A percentile compares a stretch with the other conserved stretches of the same genome.
phyloP scores from a whole-genome alignment of 2,113 vertebrate species.

The Sinocyclocheilus rhinocerous region DNA sequence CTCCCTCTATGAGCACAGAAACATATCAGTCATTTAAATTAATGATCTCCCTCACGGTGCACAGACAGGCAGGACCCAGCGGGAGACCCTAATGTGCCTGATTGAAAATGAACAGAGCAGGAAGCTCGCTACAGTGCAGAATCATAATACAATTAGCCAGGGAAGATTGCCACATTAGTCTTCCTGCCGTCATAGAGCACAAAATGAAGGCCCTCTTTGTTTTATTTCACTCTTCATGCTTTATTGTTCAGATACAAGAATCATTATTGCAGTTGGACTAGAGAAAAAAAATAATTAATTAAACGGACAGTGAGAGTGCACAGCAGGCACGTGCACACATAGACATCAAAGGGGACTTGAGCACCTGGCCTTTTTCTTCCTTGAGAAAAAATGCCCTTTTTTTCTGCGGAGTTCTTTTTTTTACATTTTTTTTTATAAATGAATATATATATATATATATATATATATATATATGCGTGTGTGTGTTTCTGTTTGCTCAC shows the following conservation, averaged over 20 bases:
- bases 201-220: conserved; percentile 11
- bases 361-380: too few species aligned
- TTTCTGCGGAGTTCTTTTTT: too few species aligned
- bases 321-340: too few species aligned
- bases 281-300: not conserved
- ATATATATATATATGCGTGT: too few species aligned
- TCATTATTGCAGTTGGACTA: conserved; percentile 23
- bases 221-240: conserved; percentile 27
- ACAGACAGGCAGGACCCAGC: conserved; percentile 59
- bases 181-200: conserved; percentile 58
- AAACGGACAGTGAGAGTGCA: not conserved
- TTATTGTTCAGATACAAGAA: conserved; percentile 26
- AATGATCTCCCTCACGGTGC: conserved; percentile 58
- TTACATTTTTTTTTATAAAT: too few species aligned
- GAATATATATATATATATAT: too few species aligned
- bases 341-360: too few species aligned
- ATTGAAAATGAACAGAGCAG: conserved; percentile 67
- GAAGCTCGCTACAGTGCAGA: conserved; percentile 62
- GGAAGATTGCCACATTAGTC: conserved; percentile 67
- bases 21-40: conserved; percentile 65
- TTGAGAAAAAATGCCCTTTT: too few species aligned
- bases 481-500: too few species aligned
- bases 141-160: conserved; percentile 69
- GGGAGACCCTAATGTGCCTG: conserved; percentile 62
- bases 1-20: conserved; percentile 49